These are phyloP conservation scores for Lepidiolamprologus cunningtoni DNA, from an alignment of 2,113 vertebrate species.

Conservation along the genomic window DNA sequence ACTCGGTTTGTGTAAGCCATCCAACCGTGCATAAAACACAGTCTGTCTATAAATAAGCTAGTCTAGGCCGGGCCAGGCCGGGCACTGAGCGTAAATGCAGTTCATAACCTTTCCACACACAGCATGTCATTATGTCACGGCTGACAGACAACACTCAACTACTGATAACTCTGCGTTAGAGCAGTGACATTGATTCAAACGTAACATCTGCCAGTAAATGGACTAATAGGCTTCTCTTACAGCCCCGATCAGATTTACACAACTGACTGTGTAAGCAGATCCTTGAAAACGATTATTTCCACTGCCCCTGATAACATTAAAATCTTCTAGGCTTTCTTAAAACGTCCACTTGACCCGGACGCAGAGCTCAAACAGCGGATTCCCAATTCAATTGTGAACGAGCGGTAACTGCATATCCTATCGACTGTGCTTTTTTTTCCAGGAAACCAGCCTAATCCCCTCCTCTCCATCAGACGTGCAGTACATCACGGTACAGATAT, in stretches of 20 bases:
- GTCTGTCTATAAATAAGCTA: slow-evolving; percentile 51
- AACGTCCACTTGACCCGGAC: background rate
- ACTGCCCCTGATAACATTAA: slow-evolving; percentile 21
- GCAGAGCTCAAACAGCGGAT: background rate
- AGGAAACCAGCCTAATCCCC: slow-evolving; percentile 7
- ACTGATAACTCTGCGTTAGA: background rate
- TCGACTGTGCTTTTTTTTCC: slow-evolving; percentile 1
- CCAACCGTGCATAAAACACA: slow-evolving; percentile 41
- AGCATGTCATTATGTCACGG: slow-evolving; percentile 25
- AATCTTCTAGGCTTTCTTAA: background rate
- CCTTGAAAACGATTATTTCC: background rate
- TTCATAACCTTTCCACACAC: background rate
- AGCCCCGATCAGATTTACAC: slow-evolving; percentile 15
- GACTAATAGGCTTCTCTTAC: slow-evolving; percentile 19
- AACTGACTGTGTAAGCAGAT: slow-evolving; percentile 27
- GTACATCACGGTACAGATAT: background rate
- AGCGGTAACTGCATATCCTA: slow-evolving; percentile 9
- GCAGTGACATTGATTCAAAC: background rate
- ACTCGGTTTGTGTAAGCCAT: slow-evolving; percentile 20
- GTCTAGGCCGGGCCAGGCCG: background rate
- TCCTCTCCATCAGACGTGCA: background rate
- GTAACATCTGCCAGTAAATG: background rate
- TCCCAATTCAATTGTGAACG: slow-evolving; percentile 6
- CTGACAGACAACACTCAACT: background rate
- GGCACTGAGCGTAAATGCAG: background rate